Percentiles rank a stretch among this genome's conserved stretches.
Evolutionary conservation across 2,888 invertebrate genomes (phyloP).

Genomic region (Ophion ventricosus): DNA sequence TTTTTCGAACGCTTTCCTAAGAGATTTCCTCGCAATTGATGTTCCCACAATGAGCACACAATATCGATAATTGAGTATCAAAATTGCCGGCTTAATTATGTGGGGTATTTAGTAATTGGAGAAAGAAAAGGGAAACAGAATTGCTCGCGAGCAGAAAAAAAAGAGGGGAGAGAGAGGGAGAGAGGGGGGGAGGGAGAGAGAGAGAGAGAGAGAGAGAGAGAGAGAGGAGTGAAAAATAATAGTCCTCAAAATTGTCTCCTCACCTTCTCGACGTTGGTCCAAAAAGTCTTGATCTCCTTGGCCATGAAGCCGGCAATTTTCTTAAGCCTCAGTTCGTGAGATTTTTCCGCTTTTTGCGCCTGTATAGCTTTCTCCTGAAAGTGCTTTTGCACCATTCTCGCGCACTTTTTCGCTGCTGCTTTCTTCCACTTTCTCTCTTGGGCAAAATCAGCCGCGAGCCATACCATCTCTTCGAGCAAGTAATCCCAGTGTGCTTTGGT

Average conservation of each 20-base stretch:
- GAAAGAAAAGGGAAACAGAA: too few species aligned
- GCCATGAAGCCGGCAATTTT: slow-evolving; percentile 95
- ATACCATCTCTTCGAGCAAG: slow-evolving; percentile 98
- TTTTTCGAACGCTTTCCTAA: slow-evolving; percentile 53
- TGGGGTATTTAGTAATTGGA: slow-evolving; percentile 74
- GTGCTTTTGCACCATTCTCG: slow-evolving; percentile 95
- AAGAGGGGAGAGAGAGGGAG: neutral
- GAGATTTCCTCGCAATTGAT: slow-evolving; percentile 73
- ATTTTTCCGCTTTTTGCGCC: slow-evolving; percentile 95
- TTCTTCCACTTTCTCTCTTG: slow-evolving; percentile 99
- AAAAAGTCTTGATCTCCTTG: slow-evolving; percentile 96
- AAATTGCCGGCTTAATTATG: slow-evolving; percentile 82
- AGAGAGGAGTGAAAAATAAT: too few species aligned
- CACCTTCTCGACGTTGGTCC: slow-evolving; percentile 98
- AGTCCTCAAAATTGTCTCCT: neutral
- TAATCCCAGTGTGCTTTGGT: slow-evolving; percentile 99
- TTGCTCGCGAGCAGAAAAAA: neutral
- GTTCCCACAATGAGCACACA: slow-evolving; percentile 83
- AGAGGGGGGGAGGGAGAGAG: neutral
- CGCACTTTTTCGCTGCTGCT: slow-evolving; percentile 96
- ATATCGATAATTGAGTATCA: slow-evolving; percentile 74
- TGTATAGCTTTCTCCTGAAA: slow-evolving; percentile 96
- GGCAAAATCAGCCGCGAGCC: slow-evolving; percentile 98
- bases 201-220: too few species aligned
- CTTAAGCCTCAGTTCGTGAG: slow-evolving; percentile 93